Percentiles rank a stretch among this genome's conserved stretches.
phyloP scores from a whole-genome alignment of 2,113 vertebrate genomes.

The Plestiodon gilberti region DNA sequence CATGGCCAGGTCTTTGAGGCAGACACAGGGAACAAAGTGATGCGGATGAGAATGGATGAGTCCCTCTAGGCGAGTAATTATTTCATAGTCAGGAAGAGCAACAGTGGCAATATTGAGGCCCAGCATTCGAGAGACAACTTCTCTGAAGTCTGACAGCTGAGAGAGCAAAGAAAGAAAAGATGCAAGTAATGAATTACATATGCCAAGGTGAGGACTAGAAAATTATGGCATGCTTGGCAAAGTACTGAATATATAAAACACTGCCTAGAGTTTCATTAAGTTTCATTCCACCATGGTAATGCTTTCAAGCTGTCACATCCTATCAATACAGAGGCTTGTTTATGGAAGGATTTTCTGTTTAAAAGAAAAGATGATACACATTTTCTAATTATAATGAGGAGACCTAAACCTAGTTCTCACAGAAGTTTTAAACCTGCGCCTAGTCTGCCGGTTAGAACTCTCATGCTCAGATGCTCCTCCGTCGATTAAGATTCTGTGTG shows the following conservation, averaged over 20 bases:
- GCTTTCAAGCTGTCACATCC: too few species aligned
- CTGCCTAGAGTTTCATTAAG: too few species aligned
- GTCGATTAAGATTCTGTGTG: not conserved
- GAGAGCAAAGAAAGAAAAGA: slow-evolving; percentile 40
- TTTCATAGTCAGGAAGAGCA: slow-evolving; percentile 84
- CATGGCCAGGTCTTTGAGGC: slow-evolving; percentile 42
- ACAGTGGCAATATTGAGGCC: slow-evolving; percentile 75
- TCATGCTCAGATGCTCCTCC: too few species aligned
- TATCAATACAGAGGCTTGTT: too few species aligned
- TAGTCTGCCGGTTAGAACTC: not conserved
- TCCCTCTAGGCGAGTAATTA: slow-evolving; percentile 82
- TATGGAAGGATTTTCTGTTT: not conserved
- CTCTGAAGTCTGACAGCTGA: slow-evolving; percentile 86
- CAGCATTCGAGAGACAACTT: slow-evolving; percentile 82
- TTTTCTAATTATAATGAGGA: not conserved
- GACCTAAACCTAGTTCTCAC: not conserved
- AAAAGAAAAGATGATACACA: not conserved
- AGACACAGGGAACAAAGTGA: slow-evolving; percentile 73
- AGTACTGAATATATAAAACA: too few species aligned
- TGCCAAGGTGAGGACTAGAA: not conserved
- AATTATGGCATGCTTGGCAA: not conserved
- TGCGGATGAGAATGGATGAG: slow-evolving; percentile 79
- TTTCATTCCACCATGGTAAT: too few species aligned
- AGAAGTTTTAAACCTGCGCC: not conserved
- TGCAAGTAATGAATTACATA: not conserved